These are phyloP conservation scores for Daboia siamensis DNA, from an alignment of 2,113 vertebrate species.

Conservation along the genomic window DNA sequence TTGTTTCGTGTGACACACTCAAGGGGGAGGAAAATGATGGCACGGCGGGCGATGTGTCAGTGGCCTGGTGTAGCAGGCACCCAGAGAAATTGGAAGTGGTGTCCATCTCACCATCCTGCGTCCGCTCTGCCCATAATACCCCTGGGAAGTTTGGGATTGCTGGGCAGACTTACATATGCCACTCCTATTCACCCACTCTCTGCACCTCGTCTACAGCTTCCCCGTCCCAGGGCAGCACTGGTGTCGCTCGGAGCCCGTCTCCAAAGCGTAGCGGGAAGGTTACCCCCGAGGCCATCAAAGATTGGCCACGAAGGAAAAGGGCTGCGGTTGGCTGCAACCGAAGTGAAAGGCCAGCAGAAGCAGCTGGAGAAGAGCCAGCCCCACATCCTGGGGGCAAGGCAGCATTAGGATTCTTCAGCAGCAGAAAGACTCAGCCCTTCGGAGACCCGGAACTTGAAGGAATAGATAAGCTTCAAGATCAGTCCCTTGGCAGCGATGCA, in stretches of 20 bases:
- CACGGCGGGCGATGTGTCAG: conserved; percentile 13
- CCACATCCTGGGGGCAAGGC: neutral
- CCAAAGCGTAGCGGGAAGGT: conserved; percentile 81
- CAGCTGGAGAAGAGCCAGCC: conserved; percentile 19
- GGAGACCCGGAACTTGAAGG: conserved; percentile 87
- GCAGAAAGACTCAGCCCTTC: conserved; percentile 13
- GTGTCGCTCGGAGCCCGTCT: conserved; percentile 79
- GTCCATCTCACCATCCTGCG: conserved; percentile 76
- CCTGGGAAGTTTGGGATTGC: conserved; percentile 74
- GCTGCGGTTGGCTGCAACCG: conserved; percentile 56
- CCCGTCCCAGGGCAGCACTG: conserved; percentile 62
- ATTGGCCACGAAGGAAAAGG: conserved; percentile 89
- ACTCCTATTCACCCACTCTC: conserved; percentile 86
- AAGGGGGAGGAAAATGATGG: conserved; percentile 68
- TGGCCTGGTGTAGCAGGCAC: conserved; percentile 67
- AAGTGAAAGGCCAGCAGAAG: conserved; percentile 50
- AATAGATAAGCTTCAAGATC: conserved; percentile 78
- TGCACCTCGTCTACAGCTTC: conserved; percentile 69
- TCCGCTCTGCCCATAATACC: conserved; percentile 70
- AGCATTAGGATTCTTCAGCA: neutral
- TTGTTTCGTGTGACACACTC: conserved; percentile 46
- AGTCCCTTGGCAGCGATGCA: conserved; percentile 66
- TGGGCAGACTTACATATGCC: conserved; percentile 90
- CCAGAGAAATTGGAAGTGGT: conserved; percentile 65
- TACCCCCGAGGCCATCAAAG: conserved; percentile 84